Base-by-base conservation (phyloP, 1,140 invertebrate species). In the Zeugodacus cucurbitae region DNA sequence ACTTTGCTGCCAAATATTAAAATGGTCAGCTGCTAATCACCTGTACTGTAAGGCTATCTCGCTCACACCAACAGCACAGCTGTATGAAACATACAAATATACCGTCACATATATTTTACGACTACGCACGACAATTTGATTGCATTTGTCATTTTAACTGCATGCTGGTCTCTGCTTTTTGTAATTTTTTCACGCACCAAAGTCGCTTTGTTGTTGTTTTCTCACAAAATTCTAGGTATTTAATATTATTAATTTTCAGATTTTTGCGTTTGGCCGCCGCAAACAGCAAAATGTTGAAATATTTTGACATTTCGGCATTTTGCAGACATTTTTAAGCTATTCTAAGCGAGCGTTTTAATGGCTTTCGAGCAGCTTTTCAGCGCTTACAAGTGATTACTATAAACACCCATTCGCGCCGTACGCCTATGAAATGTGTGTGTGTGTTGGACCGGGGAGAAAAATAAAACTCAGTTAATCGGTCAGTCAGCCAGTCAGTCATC, bases 271-370 rank as follows among this genome's bases (percentile, higher is more conserved):
- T 74, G 34, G 29, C 37, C 14, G 26, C 62, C 4, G 37, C 48
- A 54, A 54, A 54, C 48, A 54, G 48, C 48, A 11, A 54, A 54
- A 54, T 37, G 70, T 41, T 74, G 70, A 74, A 74, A 74, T 74
- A 74, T 74, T 74, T 74, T 74, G 70, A 74, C 70, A 74, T 74
- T 74, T 74, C 34, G 34, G 34, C 37, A 29, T 74, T 74, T 74
- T 37, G 32, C 37, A 44, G 34, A n/a, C 37, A 41, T 74, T 74
- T 41, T 41, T 74, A 44, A 41, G 70, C 37, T 41, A 74, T 37
- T 41, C 34, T 74, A 74, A 74, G 37, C 37, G 37, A 41, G 20
- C 34, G 37, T 41, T 74, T 74, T 44, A 74, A 74, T 34, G 32
- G 70, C 37, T 74, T 74, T 74, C 37, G 64, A 41, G 37, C 70